These are phyloP conservation scores for Hydrotaea cyrtoneurina DNA, from an alignment of 2,888 invertebrate species.

Conservation along the genomic window DNA sequence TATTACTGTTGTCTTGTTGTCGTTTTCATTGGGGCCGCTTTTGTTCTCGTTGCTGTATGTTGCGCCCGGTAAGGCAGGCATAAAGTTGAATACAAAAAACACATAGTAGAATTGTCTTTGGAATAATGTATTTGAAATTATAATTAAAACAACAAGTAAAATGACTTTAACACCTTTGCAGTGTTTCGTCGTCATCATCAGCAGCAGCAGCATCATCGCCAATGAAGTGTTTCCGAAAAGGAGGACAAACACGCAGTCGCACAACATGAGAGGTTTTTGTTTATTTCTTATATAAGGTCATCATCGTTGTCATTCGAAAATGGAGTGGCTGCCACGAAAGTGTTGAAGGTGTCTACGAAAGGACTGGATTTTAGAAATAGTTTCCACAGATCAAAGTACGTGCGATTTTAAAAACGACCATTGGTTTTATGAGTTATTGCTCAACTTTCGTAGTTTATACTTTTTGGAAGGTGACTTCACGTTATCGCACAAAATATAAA, in stretches of 20 bases:
- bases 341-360: too few species aligned
- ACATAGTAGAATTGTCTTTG: slow-evolving; percentile 22
- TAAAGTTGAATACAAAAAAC: slow-evolving; percentile 43
- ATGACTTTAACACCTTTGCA: slow-evolving; percentile 26
- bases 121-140: slow-evolving; percentile 27
- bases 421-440: too few species aligned
- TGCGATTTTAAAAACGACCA: too few species aligned
- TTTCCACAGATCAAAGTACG: too few species aligned
- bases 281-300: too few species aligned
- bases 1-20: slow-evolving; percentile 51
- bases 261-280: neutral
- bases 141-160: slow-evolving; percentile 11
- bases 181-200: slow-evolving; percentile 6
- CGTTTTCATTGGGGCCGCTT: slow-evolving; percentile 16
- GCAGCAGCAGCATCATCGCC: too few species aligned
- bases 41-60: slow-evolving; percentile 12
- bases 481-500: too few species aligned
- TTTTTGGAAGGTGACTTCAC: too few species aligned
- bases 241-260: neutral
- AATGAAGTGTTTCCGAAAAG: neutral
- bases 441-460: too few species aligned
- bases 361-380: too few species aligned
- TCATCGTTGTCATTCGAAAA: too few species aligned
- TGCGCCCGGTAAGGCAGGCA: slow-evolving; percentile 56
- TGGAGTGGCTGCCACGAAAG: too few species aligned